A percentile compares a stretch with the other conserved stretches of the same genome.
Conservation (phyloP, 2,797 vertebrate genomes). For the Cyprinodon diabolis region DNA sequence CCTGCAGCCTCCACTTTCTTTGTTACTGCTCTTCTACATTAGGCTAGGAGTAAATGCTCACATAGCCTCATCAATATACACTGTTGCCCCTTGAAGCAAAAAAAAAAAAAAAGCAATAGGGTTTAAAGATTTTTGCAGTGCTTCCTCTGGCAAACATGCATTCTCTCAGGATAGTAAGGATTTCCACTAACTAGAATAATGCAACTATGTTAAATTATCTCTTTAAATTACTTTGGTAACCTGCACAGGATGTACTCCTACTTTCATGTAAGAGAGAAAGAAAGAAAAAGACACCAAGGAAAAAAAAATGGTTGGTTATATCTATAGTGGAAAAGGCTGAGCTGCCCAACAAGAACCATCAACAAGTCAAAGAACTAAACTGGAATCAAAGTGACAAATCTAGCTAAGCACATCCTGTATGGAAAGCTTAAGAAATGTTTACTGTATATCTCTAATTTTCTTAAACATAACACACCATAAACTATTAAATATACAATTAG, state of each 20-base stretch:
- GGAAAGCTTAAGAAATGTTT: not conserved
- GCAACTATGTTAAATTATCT: not conserved
- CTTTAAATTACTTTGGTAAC: not conserved
- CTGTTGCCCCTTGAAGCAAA: not conserved
- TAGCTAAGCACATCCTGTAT: not conserved
- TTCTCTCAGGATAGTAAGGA: not conserved
- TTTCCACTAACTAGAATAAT: not conserved
- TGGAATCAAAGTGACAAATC: not conserved
- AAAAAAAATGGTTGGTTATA: not conserved
- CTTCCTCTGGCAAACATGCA: not conserved
- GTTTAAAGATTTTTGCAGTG: not conserved
- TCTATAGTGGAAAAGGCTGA: not conserved
- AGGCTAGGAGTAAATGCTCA: constrained; percentile 20
- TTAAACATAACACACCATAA: not conserved
- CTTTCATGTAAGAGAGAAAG: not conserved
- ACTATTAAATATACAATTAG: no score
- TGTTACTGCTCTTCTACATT: constrained; percentile 26
- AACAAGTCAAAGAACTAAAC: not conserved
- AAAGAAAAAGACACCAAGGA: not conserved
- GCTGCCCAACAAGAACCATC: not conserved
- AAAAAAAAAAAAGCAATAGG: no score
- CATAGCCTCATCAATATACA: not conserved
- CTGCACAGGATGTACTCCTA: not conserved
- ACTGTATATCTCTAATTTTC: not conserved
- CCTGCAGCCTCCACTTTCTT: constrained; percentile 35